Evolutionary conservation across 2,888 invertebrate species (phyloP).

Genomic region (Drosophila limbata): DNA sequence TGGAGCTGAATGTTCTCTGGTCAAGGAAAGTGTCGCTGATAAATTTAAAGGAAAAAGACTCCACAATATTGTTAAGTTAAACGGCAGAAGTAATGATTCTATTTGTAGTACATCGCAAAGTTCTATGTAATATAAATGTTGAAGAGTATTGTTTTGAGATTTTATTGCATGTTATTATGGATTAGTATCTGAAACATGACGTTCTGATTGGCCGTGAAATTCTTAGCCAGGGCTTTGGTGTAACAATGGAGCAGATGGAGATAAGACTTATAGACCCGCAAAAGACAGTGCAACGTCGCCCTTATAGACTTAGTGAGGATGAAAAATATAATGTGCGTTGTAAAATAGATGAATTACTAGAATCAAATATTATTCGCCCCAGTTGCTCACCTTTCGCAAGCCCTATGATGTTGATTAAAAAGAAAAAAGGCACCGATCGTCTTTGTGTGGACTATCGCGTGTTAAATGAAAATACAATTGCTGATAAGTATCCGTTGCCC

Average conservation of each 20-base stretch:
- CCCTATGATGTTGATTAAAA: slow-evolving; percentile 14
- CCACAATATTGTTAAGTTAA: no score
- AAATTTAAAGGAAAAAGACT: neutral
- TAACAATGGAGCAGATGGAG: slow-evolving; percentile 7
- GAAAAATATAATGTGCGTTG: slow-evolving; percentile 17
- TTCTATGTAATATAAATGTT: no score
- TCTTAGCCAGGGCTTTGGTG: neutral
- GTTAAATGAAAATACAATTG: slow-evolving; percentile 13
- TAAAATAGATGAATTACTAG: slow-evolving; percentile 1
- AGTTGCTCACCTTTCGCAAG: no score
- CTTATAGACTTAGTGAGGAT: slow-evolving; percentile 23
- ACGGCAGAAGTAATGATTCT: slow-evolving; percentile 14
- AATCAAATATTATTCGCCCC: no score
- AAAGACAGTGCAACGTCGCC: slow-evolving; percentile 23
- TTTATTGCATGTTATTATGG: neutral
- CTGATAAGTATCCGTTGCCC: slow-evolving; percentile 7
- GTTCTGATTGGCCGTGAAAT: slow-evolving; percentile 2
- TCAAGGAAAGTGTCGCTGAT: slow-evolving; percentile 1
- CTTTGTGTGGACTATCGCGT: neutral
- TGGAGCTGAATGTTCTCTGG: neutral
- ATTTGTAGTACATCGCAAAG: slow-evolving; percentile 11
- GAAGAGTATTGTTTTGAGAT: no score
- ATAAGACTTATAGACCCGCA: slow-evolving; percentile 18
- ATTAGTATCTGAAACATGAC: neutral
- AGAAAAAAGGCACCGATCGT: slow-evolving; percentile 9